Evolutionary conservation across 2,888 invertebrate genomes (phyloP).

Genomic region (Cacoxenus indagator): DNA sequence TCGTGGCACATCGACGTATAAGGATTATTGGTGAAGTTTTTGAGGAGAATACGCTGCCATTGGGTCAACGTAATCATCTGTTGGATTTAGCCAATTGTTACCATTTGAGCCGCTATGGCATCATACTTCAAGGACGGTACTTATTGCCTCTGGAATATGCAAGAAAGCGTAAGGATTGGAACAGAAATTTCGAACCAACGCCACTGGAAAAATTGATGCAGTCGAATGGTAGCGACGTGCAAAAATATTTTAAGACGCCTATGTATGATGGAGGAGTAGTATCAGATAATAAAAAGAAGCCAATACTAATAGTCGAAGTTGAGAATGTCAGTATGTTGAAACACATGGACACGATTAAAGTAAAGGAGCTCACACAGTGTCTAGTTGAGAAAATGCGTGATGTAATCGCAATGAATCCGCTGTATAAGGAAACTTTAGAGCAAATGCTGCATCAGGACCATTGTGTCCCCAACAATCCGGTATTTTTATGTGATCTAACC

Average conservation of each 20-base stretch:
- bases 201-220: too few relatives aligned
- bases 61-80: not conserved
- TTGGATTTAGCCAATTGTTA: not conserved
- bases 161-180: too few relatives aligned
- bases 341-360: slow-evolving; percentile 90
- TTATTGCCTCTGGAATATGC: not conserved
- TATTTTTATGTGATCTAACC: slow-evolving; percentile 93
- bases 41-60: slow-evolving; percentile 72
- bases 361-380: slow-evolving; percentile 93
- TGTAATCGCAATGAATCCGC: slow-evolving; percentile 93
- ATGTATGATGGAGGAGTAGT: too few relatives aligned
- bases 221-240: too few relatives aligned
- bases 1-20: slow-evolving; percentile 91
- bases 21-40: slow-evolving; percentile 81
- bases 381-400: slow-evolving; percentile 95
- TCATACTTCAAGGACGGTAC: not conserved
- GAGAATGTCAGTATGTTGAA: slow-evolving; percentile 89
- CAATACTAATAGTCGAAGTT: slow-evolving; percentile 89
- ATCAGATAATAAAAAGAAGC: too few relatives aligned
- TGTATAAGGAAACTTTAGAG: slow-evolving; percentile 91
- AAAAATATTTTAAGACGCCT: too few relatives aligned
- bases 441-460: slow-evolving; percentile 95
- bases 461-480: slow-evolving; percentile 94
- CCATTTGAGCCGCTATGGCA: not conserved
- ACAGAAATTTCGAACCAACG: too few relatives aligned